Evolutionary conservation across 2,797 vertebrate genomes (phyloP), one percentile per base, ranked within the genome.

Genomic region (Anomalospiza imberbis): DNA sequence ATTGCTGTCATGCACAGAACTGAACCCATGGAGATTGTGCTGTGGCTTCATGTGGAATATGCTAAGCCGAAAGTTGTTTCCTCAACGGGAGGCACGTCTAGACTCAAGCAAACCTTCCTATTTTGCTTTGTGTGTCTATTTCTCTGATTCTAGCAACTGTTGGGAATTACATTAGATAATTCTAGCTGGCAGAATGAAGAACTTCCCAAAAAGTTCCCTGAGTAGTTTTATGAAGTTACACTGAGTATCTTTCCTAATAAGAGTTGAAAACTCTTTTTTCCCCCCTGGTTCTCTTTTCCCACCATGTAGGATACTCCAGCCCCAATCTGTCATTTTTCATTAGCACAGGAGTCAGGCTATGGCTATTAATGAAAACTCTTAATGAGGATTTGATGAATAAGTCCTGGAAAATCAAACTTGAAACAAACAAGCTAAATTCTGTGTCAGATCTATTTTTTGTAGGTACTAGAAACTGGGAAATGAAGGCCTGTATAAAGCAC

Each of bases 301-400:
- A 55, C 47, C 36, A 22, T 25, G 50, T 20, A 71, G 67, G 55
- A 73, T 79, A 50, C 50, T 71, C 36, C 94, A 88, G 78, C 89
- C 75, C 68, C 6, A 88, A 86, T 85, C 84, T 96, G 93, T 85
- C 85, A 81, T 70, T 92, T 90, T 80, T 75, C 68, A 95, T 96
- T 91, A 94, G 80, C 74, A 82, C 80, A 95, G 44, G 42, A 95
- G 45, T 73, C 51, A 87, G 50, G 60, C 45, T 79, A 61, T 31
- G 48, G 70, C 58, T 90, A 25, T 63, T 91, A 93, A 90, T 82
- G 83, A 93, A 74, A 73, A 82, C 38, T 32, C 34, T 67, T 93
- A 95, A 95, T 53, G 76, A 90, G 60, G 63, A 85, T 78, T 93
- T 84, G 77, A 73, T 81, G 36, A 78, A 3, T 24, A 90, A 94